Percentiles rank a stretch among this genome's conserved stretches.
These are phyloP conservation scores for Toxotes chatareus DNA, from an alignment of 2,113 vertebrate species.

Conservation along the genomic window DNA sequence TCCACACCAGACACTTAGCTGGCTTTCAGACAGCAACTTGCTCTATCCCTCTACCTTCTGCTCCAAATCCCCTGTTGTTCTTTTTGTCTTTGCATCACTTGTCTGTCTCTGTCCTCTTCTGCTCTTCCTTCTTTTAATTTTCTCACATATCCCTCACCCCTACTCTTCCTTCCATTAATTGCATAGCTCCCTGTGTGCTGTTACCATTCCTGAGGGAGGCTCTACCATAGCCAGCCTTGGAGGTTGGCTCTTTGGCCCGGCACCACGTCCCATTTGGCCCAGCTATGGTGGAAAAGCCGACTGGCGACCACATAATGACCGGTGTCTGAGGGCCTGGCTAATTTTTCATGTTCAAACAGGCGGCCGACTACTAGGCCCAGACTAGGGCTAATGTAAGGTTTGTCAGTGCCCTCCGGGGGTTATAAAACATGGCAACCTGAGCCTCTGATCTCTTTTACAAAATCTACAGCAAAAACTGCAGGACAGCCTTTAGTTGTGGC, in stretches of 20 bases:
- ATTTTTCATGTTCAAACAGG: conserved; percentile 84
- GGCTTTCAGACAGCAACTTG: conserved; percentile 33
- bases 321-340: conserved; percentile 82
- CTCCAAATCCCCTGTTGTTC: conserved; percentile 17
- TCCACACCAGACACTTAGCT: conserved; percentile 49
- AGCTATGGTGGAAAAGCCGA: conserved; percentile 77
- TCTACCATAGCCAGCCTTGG: conserved; percentile 74
- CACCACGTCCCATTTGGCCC: conserved; percentile 75
- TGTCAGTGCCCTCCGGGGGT: conserved; percentile 73
- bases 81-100: conserved; percentile 24
- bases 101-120: conserved; percentile 6
- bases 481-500: conserved; percentile 31
- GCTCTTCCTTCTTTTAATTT: conserved; percentile 32
- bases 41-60: conserved; percentile 25
- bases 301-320: conserved; percentile 79
- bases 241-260: conserved; percentile 73
- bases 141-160: conserved; percentile 45
- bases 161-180: conserved; percentile 73
- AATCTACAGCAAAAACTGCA: conserved; percentile 36
- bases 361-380: conserved; percentile 70
- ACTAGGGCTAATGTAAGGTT: conserved; percentile 73
- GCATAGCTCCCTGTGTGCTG: conserved; percentile 67
- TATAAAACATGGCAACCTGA: conserved; percentile 73
- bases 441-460: conserved; percentile 63
- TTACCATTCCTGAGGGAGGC: conserved; percentile 66